Evolutionary conservation across 2,888 invertebrate species (phyloP).

Genomic region (Melanostoma scalare): DNA sequence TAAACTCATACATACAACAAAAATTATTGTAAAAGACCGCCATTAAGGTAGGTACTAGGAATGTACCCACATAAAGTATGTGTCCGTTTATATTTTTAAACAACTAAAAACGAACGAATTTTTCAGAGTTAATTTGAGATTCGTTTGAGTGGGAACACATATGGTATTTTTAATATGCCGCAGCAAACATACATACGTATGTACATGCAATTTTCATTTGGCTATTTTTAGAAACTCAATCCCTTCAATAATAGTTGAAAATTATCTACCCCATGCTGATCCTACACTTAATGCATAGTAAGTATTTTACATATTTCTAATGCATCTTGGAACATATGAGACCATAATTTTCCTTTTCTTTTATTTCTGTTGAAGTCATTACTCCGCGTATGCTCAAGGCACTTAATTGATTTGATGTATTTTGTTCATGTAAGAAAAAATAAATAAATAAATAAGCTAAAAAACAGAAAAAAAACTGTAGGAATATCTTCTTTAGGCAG

Average conservation of each 20-base stretch:
- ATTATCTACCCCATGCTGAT: conserved; percentile 40
- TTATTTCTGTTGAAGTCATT: no score
- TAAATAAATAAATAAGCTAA: neutral
- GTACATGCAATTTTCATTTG: neutral
- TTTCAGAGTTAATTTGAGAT: neutral
- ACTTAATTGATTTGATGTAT: conserved; percentile 1
- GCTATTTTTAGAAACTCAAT: conserved; percentile 44
- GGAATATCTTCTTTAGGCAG: neutral
- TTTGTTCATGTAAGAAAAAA: neutral
- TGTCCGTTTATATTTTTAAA: neutral
- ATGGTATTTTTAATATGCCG: neutral
- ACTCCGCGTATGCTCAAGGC: no score
- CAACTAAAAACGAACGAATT: no score
- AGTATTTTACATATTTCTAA: neutral
- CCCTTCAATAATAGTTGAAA: conserved; percentile 38
- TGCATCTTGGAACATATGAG: neutral
- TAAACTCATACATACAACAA: no score
- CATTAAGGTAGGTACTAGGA: no score
- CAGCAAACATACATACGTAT: conserved; percentile 13
- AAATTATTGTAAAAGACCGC: no score
- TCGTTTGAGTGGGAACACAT: conserved; percentile 11
- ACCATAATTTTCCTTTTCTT: no score
- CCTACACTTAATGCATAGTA: neutral
- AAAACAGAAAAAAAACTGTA: neutral
- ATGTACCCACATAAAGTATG: neutral